Percentiles rank a stretch among this genome's conserved stretches.
Evolutionary conservation across 2,888 invertebrate species (phyloP).

Genomic region (Salpingus planirostris): DNA sequence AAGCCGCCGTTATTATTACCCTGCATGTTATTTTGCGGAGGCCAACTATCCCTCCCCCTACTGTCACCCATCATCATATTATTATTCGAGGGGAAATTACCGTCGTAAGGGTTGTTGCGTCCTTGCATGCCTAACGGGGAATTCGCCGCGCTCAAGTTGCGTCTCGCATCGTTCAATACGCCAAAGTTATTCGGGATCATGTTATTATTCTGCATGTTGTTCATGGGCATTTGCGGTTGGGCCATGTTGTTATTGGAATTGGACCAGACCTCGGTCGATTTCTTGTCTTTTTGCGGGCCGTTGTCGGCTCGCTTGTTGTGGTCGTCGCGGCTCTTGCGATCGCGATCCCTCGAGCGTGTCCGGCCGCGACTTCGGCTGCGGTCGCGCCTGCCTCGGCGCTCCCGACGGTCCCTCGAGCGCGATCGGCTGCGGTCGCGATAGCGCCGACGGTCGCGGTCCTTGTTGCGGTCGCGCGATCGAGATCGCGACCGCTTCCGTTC

Average conservation of each 20-base stretch:
- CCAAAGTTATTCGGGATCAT: conserved; percentile 52
- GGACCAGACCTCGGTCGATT: conserved; percentile 21
- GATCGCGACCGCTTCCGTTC: conserved; percentile 39
- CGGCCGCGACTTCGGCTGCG: conserved; percentile 48
- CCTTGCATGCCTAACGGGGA: not conserved
- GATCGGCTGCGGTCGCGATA: conserved; percentile 39
- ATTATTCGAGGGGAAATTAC: not conserved
- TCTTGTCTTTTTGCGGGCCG: conserved; percentile 9
- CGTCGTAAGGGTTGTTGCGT: not conserved
- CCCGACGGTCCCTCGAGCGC: conserved; percentile 41
- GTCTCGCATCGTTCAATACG: conserved; percentile 36
- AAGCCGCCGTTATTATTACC: conserved; percentile 4
- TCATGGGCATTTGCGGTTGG: conserved; percentile 20
- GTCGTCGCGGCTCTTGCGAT: conserved; percentile 23
- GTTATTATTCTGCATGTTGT: conserved; percentile 18
- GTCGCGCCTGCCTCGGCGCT: conserved; percentile 53
- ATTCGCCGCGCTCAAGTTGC: not conserved
- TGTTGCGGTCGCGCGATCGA: conserved; percentile 34
- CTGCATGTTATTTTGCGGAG: conserved; percentile 5
- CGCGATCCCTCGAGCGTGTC: conserved; percentile 47
- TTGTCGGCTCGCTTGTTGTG: conserved; percentile 16
- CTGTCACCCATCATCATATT: not conserved
- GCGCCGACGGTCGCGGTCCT: conserved; percentile 33
- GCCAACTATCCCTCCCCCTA: conserved; percentile 11
- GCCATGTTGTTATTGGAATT: conserved; percentile 13